phyloP scores from a whole-genome alignment of 2,888 invertebrate genomes.

The Cloeon dipterum region DNA sequence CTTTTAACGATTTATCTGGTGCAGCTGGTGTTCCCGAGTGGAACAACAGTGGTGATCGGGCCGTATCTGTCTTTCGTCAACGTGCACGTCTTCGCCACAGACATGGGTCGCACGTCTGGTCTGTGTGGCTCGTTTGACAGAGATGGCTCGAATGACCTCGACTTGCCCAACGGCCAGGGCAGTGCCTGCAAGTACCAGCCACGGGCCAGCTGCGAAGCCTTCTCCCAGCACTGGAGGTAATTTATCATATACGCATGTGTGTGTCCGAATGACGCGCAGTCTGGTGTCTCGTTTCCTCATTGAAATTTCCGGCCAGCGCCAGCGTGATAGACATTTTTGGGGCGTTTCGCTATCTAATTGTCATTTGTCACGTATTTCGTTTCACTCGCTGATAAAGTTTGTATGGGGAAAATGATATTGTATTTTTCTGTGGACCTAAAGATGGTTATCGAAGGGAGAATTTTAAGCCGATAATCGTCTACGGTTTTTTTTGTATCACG shows the following conservation, averaged over 20 bases:
- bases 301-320: too few species aligned
- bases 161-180: slow-evolving; percentile 9
- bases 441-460: too few species aligned
- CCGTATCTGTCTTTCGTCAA: slow-evolving; percentile 11
- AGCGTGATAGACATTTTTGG: too few species aligned
- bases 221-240: slow-evolving; percentile 5
- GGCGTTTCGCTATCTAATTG: too few species aligned
- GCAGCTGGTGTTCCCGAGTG: slow-evolving; percentile 11
- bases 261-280: too few species aligned
- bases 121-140: slow-evolving; percentile 12
- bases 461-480: too few species aligned
- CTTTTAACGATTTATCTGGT: slow-evolving; percentile 2
- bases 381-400: too few species aligned
- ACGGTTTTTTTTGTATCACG: too few species aligned
- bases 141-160: slow-evolving; percentile 11
- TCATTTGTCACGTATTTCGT: too few species aligned
- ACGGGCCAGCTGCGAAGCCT: slow-evolving; percentile 3
- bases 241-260: neutral
- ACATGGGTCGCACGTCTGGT: slow-evolving; percentile 11
- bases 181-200: slow-evolving; percentile 8
- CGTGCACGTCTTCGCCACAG: slow-evolving; percentile 11
- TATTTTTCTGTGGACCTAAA: too few species aligned
- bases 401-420: too few species aligned
- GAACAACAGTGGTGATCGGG: slow-evolving; percentile 10
- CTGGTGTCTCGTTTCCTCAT: neutral